A percentile compares a stretch with the other conserved stretches of the same genome.
phyloP scores from a whole-genome alignment of 2,797 vertebrate genomes.

The Schizopygopsis malacanthus region DNA sequence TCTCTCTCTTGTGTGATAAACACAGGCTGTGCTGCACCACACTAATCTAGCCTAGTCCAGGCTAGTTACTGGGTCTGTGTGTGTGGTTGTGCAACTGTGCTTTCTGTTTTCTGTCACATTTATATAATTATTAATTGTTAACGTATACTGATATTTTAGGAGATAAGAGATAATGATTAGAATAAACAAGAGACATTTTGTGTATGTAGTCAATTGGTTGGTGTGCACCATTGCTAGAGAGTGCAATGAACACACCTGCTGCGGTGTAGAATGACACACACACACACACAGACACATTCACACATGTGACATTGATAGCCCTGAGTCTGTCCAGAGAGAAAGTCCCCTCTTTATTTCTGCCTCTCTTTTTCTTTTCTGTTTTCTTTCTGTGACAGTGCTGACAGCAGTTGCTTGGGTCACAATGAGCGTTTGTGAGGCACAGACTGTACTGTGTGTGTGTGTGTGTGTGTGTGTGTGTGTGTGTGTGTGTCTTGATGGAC shows the following conservation, averaged over 20 bases:
- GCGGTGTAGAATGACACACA: conserved; percentile 31
- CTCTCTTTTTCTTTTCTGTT: conserved; percentile 33
- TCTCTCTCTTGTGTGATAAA: conserved; percentile 10
- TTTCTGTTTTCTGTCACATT: background rate
- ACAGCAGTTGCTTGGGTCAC: conserved; percentile 59
- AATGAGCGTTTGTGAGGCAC: conserved; percentile 58
- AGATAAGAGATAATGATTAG: background rate
- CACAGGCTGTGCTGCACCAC: conserved; percentile 20
- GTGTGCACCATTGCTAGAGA: background rate
- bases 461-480: conserved; percentile 40
- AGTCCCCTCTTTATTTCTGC: conserved; percentile 51
- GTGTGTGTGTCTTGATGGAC: conserved; percentile 40
- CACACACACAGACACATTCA: conserved; percentile 49
- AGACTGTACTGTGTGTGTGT: conserved; percentile 37
- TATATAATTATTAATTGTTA: background rate
- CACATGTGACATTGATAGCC: conserved; percentile 70
- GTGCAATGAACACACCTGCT: conserved; percentile 33
- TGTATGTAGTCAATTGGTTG: too few species aligned
- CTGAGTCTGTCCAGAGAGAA: conserved; percentile 67
- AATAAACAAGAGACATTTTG: background rate
- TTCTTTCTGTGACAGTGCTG: conserved; percentile 49
- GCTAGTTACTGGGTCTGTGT: background rate
- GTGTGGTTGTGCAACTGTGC: background rate
- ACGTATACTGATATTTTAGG: background rate
- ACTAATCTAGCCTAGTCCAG: background rate